Percentiles rank a stretch among this genome's conserved stretches.
These are phyloP conservation scores for Acipenser ruthenus DNA, from an alignment of 2,797 vertebrate species.

Conservation along the genomic window DNA sequence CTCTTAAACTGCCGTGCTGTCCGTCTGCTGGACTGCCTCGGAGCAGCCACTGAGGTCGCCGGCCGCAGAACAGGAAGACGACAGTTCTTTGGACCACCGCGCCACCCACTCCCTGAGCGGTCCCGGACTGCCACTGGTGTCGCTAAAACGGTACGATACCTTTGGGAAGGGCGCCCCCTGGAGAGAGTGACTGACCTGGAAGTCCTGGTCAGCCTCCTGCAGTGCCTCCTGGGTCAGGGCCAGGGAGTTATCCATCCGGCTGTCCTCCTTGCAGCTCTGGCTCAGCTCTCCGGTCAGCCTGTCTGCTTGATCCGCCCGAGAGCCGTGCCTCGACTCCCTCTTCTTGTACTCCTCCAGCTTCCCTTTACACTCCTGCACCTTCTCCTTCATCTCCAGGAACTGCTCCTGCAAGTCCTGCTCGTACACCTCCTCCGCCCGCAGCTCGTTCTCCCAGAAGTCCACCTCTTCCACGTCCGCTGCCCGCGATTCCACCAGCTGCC, in stretches of 20 bases:
- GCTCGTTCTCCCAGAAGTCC: slow-evolving; percentile 60
- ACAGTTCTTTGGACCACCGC: slow-evolving; percentile 46
- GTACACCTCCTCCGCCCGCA: slow-evolving; percentile 52
- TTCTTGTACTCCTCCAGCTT: slow-evolving; percentile 49
- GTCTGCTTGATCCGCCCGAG: slow-evolving; percentile 12
- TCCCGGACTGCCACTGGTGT: slow-evolving; percentile 28
- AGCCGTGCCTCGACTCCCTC: slow-evolving; percentile 26
- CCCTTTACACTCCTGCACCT: slow-evolving; percentile 47
- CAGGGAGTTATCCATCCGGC: not conserved
- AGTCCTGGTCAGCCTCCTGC: slow-evolving; percentile 3
- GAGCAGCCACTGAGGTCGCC: slow-evolving; percentile 13
- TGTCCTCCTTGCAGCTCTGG: not conserved
- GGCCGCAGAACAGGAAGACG: not conserved
- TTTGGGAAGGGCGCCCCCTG: not conserved
- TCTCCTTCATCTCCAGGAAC: slow-evolving; percentile 54
- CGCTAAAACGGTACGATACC: not conserved
- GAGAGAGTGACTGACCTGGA: slow-evolving; percentile 12
- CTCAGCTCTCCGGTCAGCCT: slow-evolving; percentile 3
- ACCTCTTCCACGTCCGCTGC: slow-evolving; percentile 45
- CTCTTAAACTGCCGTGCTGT: slow-evolving; percentile 47
- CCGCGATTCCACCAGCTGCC: slow-evolving; percentile 21
- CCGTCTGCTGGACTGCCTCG: slow-evolving; percentile 28
- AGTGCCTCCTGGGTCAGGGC: slow-evolving; percentile 2
- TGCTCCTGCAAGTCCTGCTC: slow-evolving; percentile 55
- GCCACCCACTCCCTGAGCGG: slow-evolving; percentile 61